Percentiles rank a stretch among this genome's conserved stretches.
These are phyloP conservation scores for Orchesellides sinensis DNA, from an alignment of 2,888 invertebrate genomes.

Conservation along the genomic window DNA sequence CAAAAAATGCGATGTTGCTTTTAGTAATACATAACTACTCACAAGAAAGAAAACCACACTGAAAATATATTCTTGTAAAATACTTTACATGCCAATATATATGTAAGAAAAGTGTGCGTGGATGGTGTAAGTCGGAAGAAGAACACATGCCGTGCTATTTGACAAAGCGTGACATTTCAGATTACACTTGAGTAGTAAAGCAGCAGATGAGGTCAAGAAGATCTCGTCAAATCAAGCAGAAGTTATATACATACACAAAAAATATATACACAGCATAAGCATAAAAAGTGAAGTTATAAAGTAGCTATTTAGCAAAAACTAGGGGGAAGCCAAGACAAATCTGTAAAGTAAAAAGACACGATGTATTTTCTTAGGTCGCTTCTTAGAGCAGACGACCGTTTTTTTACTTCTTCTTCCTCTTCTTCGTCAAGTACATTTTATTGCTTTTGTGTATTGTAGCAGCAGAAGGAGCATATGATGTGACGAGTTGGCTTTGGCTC, in stretches of 20 bases:
- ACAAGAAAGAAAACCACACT: constrained; percentile 2
- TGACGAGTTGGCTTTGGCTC: background rate
- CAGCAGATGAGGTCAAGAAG: constrained; percentile 53
- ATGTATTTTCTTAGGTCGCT: constrained; percentile 40
- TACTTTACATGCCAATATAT: too few relatives aligned
- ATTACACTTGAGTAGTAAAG: constrained; percentile 23
- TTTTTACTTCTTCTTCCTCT: background rate
- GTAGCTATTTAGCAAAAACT: constrained; percentile 3
- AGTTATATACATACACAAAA: background rate
- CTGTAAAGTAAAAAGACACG: constrained; percentile 34
- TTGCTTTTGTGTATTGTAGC: background rate
- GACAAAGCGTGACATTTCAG: constrained; percentile 51
- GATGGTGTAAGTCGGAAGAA: background rate
- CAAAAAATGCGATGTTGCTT: too few relatives aligned
- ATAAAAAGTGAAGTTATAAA: constrained; percentile 3
- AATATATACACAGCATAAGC: background rate
- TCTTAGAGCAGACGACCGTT: too few relatives aligned
- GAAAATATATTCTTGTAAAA: background rate
- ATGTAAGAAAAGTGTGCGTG: background rate
- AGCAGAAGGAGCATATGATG: too few relatives aligned
- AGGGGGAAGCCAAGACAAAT: constrained; percentile 44
- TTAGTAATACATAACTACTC: too few relatives aligned
- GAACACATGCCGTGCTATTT: constrained; percentile 52
- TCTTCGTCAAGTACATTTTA: background rate
- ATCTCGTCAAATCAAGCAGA: constrained; percentile 33